Conservation (phyloP, 2,113 vertebrate species). For the Eleginops maclovinus region DNA sequence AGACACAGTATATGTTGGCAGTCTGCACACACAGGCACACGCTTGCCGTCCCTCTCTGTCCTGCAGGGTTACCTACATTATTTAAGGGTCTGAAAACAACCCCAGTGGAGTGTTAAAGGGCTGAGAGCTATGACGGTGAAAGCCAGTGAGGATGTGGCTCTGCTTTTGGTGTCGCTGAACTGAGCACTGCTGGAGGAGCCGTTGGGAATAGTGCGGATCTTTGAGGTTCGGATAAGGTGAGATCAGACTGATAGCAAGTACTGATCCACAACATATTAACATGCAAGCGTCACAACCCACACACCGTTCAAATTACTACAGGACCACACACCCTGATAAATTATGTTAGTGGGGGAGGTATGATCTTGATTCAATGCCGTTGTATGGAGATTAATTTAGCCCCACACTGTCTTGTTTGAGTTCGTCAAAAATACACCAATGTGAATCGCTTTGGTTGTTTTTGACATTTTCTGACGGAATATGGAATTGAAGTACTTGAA, state of each 20-base stretch:
- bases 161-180: constrained; percentile 7
- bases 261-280: background rate
- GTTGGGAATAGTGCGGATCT: background rate
- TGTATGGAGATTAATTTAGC: background rate
- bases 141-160: constrained; percentile 41
- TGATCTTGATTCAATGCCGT: constrained; percentile 10
- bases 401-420: background rate
- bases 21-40: constrained; percentile 30
- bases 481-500: background rate
- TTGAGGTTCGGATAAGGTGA: background rate
- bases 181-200: background rate
- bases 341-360: background rate
- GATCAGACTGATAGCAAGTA: background rate
- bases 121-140: constrained; percentile 26
- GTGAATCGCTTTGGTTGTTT: constrained; percentile 9
- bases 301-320: constrained; percentile 7
- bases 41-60: constrained; percentile 14
- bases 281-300: background rate
- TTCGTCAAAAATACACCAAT: background rate
- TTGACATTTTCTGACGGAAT: background rate
- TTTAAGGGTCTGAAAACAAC: constrained; percentile 67
- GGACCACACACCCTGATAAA: background rate
- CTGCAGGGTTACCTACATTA: constrained; percentile 70
- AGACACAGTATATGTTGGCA: constrained; percentile 47
- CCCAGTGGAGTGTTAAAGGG: constrained; percentile 42